These are phyloP conservation scores for Drosophila watanabei DNA, from an alignment of 1,140 invertebrate species.

Conservation along the genomic window DNA sequence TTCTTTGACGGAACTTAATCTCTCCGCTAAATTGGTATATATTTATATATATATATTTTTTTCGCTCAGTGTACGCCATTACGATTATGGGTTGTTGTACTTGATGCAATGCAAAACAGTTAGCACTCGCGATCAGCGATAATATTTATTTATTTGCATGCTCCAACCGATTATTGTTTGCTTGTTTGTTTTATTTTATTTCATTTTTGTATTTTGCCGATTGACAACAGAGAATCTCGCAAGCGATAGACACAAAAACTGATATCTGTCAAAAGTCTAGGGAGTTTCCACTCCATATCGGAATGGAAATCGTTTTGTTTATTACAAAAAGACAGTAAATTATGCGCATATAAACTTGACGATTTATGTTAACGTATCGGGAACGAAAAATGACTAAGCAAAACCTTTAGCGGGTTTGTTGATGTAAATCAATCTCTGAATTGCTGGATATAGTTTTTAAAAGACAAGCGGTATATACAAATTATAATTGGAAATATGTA, in stretches of 20 bases:
- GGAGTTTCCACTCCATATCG: constrained; percentile 11
- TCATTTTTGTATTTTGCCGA: constrained; percentile 10
- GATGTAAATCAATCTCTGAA: constrained; percentile 1
- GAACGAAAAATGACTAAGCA: constrained; percentile 6
- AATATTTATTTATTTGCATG: constrained; percentile 44
- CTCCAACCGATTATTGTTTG: constrained; percentile 7
- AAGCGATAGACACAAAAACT: not conserved
- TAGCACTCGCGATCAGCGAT: constrained; percentile 34
- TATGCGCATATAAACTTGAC: constrained; percentile 2
- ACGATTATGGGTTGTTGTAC: constrained; percentile 31
- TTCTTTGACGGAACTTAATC: too few relatives aligned
- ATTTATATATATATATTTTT: not conserved
- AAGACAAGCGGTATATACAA: too few relatives aligned
- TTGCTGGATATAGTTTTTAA: not conserved
- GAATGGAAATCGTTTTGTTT: constrained; percentile 1
- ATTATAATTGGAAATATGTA: too few relatives aligned
- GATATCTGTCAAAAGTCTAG: not conserved
- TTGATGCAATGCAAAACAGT: constrained; percentile 28
- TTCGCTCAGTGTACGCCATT: not conserved
- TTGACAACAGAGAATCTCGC: constrained; percentile 16
- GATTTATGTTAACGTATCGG: constrained; percentile 4
- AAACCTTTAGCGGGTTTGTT: not conserved
- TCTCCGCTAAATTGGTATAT: too few relatives aligned
- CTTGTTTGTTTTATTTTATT: not conserved
- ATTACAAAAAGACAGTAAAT: constrained; percentile 15